Evolutionary conservation across 2,797 vertebrate species (phyloP), one percentile per base, ranked within the genome.

Genomic region (Tragelaphus oryx): DNA sequence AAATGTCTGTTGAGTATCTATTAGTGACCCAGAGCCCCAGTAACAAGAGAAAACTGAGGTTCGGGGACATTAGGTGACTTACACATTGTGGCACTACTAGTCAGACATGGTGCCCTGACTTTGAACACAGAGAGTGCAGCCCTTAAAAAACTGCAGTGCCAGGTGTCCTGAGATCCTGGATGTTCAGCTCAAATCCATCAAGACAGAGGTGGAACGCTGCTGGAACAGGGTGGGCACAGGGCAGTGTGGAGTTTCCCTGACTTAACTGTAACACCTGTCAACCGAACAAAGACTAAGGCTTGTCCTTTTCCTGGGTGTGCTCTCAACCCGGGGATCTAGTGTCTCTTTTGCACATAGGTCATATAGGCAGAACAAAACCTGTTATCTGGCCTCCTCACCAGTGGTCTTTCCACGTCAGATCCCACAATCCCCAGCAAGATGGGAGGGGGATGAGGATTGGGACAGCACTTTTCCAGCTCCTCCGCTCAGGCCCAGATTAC

Each of bases 211-310:
- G 62, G 55, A 33, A 4, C 1, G 1, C 14, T 20, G 22, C 54
- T 44, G 75, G 55, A 71, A 62, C 12, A 12, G 81, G 30, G 41
- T 2, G 0, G 71, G 55, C 62, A 52, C 10, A 8, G 81, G 30
- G n/a, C 6, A 1, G 65, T 82, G 48, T 48, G 20, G 76, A 55
- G n/a, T 90, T 89, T 95, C 93, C 83, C 84, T 90, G 87, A 78
- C 1, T 9, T 62, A 26, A 87, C 3, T 1, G 2, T 16, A 85
- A 89, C 86, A 94, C 89, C 96, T 91, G 89, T 93, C 89, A 60
- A 14, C 68, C 28, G 83, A 91, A 91, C 48, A 55, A 89, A 97
- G 82, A 76, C 41, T 60, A 93, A 94, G 60, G 16, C 60, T 9
- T 30, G 20, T 46, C 60, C 60, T 62, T 59, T 89, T 75, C 76